These are phyloP conservation scores for Sorex fumeus DNA, from an alignment of 2,113 vertebrate genomes.

Conservation along the genomic window DNA sequence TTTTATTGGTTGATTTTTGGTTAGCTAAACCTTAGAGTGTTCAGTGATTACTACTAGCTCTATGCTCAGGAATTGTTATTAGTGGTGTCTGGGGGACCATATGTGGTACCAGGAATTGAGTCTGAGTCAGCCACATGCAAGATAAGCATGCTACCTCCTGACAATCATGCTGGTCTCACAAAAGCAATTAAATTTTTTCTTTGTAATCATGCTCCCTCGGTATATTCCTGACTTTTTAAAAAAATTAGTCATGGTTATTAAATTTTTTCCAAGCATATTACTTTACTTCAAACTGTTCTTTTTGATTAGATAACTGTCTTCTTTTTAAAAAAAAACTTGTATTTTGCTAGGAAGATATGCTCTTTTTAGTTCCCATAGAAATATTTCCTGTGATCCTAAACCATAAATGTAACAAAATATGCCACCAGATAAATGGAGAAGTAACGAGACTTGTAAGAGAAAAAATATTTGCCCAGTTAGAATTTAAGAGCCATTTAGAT, in stretches of 20 bases:
- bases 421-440: neutral
- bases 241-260: no score
- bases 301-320: neutral
- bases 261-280: neutral
- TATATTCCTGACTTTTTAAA: neutral
- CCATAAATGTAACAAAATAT: neutral
- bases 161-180: no score
- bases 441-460: neutral
- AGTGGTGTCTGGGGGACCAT: no score
- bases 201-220: neutral
- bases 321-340: neutral
- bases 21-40: no score
- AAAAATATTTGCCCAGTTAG: neutral
- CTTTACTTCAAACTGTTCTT: neutral
- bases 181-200: no score
- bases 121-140: no score
- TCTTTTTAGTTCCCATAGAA: neutral
- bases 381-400: neutral
- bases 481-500: neutral
- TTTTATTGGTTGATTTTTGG: no score
- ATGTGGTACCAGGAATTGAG: no score
- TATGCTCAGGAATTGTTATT: no score
- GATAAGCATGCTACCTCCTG: no score
- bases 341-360: neutral
- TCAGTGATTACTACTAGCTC: no score